Evolutionary conservation across 2,797 vertebrate genomes (phyloP).

Genomic region (Cynopterus sphinx): DNA sequence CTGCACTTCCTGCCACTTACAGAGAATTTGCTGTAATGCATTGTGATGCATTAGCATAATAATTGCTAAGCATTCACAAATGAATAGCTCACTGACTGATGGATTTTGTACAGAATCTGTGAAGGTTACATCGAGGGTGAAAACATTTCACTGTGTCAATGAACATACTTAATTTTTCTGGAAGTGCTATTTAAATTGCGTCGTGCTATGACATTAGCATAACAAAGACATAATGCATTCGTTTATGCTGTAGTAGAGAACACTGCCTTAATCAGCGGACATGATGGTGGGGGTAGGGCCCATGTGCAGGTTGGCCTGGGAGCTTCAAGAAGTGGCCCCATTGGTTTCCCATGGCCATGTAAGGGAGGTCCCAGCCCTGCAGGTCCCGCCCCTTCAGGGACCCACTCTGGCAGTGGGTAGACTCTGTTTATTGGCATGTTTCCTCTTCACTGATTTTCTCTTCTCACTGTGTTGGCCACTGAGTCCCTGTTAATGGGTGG

Average conservation of each 20-base stretch:
- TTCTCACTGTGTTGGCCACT: slow-evolving; percentile 55
- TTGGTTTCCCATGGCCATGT: slow-evolving; percentile 6
- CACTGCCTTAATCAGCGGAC: slow-evolving; percentile 79
- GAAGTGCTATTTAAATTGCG: slow-evolving; percentile 88
- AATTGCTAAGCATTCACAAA: slow-evolving; percentile 91
- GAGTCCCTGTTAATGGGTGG: slow-evolving; percentile 71
- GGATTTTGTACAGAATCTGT: slow-evolving; percentile 90
- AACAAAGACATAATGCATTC: slow-evolving; percentile 85
- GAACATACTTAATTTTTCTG: slow-evolving; percentile 91
- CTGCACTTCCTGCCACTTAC: slow-evolving; percentile 87
- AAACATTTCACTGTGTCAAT: slow-evolving; percentile 91
- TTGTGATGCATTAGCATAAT: slow-evolving; percentile 93
- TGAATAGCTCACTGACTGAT: slow-evolving; percentile 92
- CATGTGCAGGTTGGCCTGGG: slow-evolving; percentile 26
- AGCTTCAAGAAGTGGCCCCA: background rate
- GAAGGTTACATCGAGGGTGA: slow-evolving; percentile 90
- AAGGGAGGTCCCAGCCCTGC: background rate
- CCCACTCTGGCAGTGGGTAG: slow-evolving; percentile 33
- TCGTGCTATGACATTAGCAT: slow-evolving; percentile 86
- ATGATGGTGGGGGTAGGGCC: background rate
- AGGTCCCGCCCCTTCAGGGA: slow-evolving; percentile 36
- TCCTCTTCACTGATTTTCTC: slow-evolving; percentile 68
- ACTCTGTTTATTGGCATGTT: slow-evolving; percentile 71
- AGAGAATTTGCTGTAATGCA: slow-evolving; percentile 90
- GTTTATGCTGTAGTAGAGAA: slow-evolving; percentile 79